These are phyloP conservation scores for Stigmatopora nigra DNA, from an alignment of 2,113 vertebrate species.

Conservation along the genomic window DNA sequence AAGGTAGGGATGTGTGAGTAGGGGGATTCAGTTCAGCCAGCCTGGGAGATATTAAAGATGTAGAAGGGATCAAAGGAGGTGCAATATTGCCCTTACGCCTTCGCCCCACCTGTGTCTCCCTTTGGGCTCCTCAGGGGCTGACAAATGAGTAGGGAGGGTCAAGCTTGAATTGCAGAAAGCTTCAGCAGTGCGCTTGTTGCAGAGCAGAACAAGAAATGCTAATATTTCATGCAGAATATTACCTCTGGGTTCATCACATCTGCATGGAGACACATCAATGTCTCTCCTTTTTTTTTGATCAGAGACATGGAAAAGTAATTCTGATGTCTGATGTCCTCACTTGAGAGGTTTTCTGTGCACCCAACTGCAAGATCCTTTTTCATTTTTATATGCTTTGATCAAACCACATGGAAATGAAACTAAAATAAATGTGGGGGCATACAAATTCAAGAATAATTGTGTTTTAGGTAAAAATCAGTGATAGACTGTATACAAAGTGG, in stretches of 20 bases:
- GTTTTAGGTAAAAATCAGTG: no score
- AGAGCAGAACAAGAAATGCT: background rate
- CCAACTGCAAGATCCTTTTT: background rate
- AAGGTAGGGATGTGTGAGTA: background rate
- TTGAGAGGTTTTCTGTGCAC: background rate
- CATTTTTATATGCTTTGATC: constrained; percentile 1
- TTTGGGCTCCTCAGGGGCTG: constrained; percentile 15
- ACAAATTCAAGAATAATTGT: background rate
- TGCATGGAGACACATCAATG: background rate
- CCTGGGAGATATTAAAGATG: constrained; percentile 45
- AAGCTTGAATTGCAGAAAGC: constrained; percentile 2
- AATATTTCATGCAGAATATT: background rate
- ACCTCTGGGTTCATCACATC: constrained; percentile 4
- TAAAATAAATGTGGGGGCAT: background rate
- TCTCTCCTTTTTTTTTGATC: background rate
- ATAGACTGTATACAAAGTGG: background rate
- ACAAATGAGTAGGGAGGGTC: constrained; percentile 14
- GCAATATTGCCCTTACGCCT: constrained; percentile 18
- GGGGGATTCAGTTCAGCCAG: constrained; percentile 15
- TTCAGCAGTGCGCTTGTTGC: constrained; percentile 1
- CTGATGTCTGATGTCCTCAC: background rate
- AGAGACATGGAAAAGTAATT: background rate
- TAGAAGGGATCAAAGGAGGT: constrained; percentile 41
- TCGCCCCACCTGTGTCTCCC: constrained; percentile 4
- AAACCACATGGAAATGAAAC: constrained; percentile 3